A percentile compares a stretch with the other conserved stretches of the same genome.
Conservation (phyloP, 1,140 invertebrate species). For the Archegozetes longisetosus region DNA sequence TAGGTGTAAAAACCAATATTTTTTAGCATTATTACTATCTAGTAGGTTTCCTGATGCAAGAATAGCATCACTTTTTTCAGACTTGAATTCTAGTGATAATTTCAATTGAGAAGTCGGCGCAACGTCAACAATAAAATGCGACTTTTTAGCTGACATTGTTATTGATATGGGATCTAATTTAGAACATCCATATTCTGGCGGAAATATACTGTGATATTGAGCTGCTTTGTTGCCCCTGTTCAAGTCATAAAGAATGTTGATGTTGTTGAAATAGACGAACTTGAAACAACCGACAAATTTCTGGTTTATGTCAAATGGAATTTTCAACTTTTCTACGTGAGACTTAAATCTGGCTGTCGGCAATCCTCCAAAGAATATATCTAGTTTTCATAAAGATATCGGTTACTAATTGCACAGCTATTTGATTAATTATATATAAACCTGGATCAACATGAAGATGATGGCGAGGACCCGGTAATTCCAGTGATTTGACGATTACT, state of each 20-base stretch:
- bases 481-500: slow-evolving; percentile 35
- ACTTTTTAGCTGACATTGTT: slow-evolving; percentile 1
- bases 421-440: no score
- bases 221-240: slow-evolving; percentile 44
- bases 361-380: slow-evolving; percentile 18
- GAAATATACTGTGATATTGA: slow-evolving; percentile 48
- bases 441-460: slow-evolving; percentile 80
- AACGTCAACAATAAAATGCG: background rate
- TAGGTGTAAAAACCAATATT: background rate
- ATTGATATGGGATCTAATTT: background rate
- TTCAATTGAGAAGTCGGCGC: slow-evolving; percentile 5
- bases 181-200: slow-evolving; percentile 58
- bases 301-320: slow-evolving; percentile 24
- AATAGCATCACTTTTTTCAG: background rate
- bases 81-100: slow-evolving; percentile 7
- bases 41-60: background rate
- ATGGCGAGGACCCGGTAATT: slow-evolving; percentile 49
- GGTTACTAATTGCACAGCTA: no score
- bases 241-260: slow-evolving; percentile 72
- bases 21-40: background rate
- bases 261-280: slow-evolving; percentile 80
- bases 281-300: slow-evolving; percentile 64
- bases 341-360: background rate
- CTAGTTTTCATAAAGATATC: background rate
- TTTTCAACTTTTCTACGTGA: background rate